Conservation (phyloP, 2,888 invertebrate species). For the Drosophila acutilabella region DNA sequence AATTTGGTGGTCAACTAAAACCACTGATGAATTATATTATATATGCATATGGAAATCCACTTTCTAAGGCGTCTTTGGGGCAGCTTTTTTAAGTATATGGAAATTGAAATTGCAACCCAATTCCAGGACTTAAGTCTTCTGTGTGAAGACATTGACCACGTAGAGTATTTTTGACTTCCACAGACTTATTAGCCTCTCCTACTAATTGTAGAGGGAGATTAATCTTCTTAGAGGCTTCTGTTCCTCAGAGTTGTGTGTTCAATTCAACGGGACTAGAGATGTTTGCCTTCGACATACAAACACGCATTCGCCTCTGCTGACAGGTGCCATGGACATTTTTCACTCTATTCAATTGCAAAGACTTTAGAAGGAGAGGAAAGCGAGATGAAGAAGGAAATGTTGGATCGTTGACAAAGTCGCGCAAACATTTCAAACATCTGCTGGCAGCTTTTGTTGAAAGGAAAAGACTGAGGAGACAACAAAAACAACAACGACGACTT, state of each 20-base stretch:
- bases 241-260: slow-evolving; percentile 19
- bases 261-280: slow-evolving; percentile 56
- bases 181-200: not conserved
- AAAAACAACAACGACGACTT: slow-evolving; percentile 2
- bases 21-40: slow-evolving; percentile 11
- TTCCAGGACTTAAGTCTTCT: slow-evolving; percentile 39
- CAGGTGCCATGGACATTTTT: slow-evolving; percentile 70
- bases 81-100: slow-evolving; percentile 39
- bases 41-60: slow-evolving; percentile 69
- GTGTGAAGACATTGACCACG: not conserved
- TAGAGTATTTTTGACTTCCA: not conserved
- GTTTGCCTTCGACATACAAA: slow-evolving; percentile 39
- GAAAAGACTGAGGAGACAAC: slow-evolving; percentile 37
- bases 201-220: slow-evolving; percentile 39
- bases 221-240: slow-evolving; percentile 13
- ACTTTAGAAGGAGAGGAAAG: slow-evolving; percentile 9
- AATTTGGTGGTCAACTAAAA: slow-evolving; percentile 27
- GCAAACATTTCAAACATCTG: slow-evolving; percentile 74
- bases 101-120: slow-evolving; percentile 64
- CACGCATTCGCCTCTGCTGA: slow-evolving; percentile 51
- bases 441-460: slow-evolving; percentile 54
- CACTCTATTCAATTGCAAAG: slow-evolving; percentile 60
- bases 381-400: slow-evolving; percentile 12
- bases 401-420: slow-evolving; percentile 64
- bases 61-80: slow-evolving; percentile 52